These are phyloP conservation scores for Stenoptilia bipunctidactyla DNA, from an alignment of 2,888 invertebrate species.

Conservation along the genomic window DNA sequence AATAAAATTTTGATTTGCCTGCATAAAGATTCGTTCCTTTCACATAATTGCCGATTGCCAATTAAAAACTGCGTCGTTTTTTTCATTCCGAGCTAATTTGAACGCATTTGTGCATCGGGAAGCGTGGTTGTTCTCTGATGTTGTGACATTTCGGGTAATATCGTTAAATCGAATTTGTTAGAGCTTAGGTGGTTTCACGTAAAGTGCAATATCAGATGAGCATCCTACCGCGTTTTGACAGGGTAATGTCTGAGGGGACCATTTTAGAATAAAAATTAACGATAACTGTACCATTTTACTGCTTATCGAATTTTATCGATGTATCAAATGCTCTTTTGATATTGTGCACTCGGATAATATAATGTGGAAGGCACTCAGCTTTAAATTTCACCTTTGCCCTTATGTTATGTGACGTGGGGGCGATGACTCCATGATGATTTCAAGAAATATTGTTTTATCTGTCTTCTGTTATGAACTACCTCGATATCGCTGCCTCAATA, in stretches of 20 bases:
- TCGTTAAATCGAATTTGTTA: constrained; percentile 29
- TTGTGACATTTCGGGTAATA: neutral
- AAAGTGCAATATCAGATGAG: constrained; percentile 38
- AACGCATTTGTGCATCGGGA: neutral
- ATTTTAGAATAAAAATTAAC: neutral
- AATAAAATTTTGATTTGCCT: neutral
- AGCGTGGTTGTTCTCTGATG: neutral
- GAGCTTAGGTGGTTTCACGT: constrained; percentile 23
- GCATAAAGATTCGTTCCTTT: neutral
- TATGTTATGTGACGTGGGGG: too few species aligned
- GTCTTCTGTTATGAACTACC: too few species aligned
- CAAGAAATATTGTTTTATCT: too few species aligned
- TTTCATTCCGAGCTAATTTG: neutral
- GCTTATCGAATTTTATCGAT: too few species aligned
- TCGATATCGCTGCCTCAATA: too few species aligned
- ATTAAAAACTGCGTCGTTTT: neutral
- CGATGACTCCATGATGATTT: too few species aligned
- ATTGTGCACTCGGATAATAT: too few species aligned
- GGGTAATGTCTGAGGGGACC: constrained; percentile 6
- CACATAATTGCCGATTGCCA: neutral
- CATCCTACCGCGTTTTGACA: constrained; percentile 28
- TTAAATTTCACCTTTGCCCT: too few species aligned
- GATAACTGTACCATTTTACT: too few species aligned
- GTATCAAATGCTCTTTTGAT: too few species aligned
- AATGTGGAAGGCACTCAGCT: too few species aligned